phyloP scores from a whole-genome alignment of 2,113 vertebrate species.

The Chitala chitala region DNA sequence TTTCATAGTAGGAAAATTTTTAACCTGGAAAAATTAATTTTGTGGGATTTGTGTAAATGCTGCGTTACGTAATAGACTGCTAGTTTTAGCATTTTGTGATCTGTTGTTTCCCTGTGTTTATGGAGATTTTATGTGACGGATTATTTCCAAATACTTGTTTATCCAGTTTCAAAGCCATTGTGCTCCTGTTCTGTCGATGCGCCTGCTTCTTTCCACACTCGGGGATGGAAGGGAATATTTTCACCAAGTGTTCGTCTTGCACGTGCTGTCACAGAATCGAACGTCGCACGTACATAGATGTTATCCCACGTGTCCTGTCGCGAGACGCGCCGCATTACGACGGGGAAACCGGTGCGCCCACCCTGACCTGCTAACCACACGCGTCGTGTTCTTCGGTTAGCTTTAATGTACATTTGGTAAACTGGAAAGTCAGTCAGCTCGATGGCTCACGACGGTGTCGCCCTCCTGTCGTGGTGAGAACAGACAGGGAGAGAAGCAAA shows the following conservation, averaged over 20 bases:
- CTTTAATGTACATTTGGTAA: conserved; percentile 24
- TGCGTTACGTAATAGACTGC: conserved; percentile 57
- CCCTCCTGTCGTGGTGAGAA: background rate
- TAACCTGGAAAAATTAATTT: conserved; percentile 41
- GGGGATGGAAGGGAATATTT: too few species aligned
- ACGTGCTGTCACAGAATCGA: background rate
- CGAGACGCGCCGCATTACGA: too few species aligned
- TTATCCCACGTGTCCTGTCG: too few species aligned
- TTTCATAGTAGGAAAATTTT: conserved; percentile 65
- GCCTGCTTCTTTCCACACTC: background rate
- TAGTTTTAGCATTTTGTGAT: conserved; percentile 53
- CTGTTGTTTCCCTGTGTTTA: conserved; percentile 44
- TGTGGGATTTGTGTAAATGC: conserved; percentile 33
- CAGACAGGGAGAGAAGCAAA: conserved; percentile 41
- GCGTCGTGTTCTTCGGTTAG: conserved; percentile 16
- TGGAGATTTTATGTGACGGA: conserved; percentile 23
- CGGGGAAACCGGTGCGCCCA: too few species aligned
- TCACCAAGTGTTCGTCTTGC: background rate
- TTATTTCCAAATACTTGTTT: too few species aligned
- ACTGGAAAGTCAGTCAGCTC: conserved; percentile 31
- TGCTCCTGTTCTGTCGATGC: background rate
- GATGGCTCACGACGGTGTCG: conserved; percentile 27
- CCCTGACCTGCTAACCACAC: too few species aligned
- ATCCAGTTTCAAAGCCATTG: background rate
- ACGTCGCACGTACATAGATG: too few species aligned